These are phyloP conservation scores for Oreochromis spilurus DNA, from an alignment of 2,113 vertebrate species.

Conservation along the genomic window DNA sequence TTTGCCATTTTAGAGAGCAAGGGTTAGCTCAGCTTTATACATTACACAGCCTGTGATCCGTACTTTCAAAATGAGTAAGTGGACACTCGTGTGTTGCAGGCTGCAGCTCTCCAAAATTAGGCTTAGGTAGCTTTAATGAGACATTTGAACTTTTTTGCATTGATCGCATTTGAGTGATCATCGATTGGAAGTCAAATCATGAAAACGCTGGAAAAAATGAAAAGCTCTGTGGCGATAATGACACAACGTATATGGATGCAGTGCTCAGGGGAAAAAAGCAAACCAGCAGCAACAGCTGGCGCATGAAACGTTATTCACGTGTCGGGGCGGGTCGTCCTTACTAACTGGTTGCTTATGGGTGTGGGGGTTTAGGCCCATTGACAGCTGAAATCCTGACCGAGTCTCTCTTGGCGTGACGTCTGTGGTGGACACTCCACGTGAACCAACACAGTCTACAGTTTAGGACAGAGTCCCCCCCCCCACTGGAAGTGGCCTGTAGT, in stretches of 20 bases:
- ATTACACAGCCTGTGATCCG: background rate
- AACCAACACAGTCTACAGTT: background rate
- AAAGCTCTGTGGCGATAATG: background rate
- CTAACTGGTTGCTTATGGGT: background rate
- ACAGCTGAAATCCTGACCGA: slow-evolving; percentile 27
- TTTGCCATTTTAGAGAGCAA: background rate
- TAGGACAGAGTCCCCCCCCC: background rate
- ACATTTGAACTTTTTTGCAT: background rate
- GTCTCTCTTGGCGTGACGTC: slow-evolving; percentile 24
- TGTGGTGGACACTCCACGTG: slow-evolving; percentile 34
- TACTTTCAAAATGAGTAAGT: background rate
- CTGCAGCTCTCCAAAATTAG: background rate
- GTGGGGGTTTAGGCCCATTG: background rate
- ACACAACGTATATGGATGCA: background rate
- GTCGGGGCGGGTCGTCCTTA: background rate
- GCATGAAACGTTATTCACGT: slow-evolving; percentile 31
- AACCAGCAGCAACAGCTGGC: slow-evolving; percentile 11
- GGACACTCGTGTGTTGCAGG: background rate
- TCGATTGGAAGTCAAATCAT: background rate
- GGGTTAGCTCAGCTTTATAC: background rate
- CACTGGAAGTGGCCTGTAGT: background rate
- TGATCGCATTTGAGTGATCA: background rate
- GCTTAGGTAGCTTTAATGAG: background rate
- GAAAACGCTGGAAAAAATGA: background rate
- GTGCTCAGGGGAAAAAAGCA: background rate